Percentiles rank a stretch among this genome's conserved stretches.
Evolutionary conservation across 30 jellyfish, hydroid and myxozoan species (phyloP).

Genomic region (Sanderia malayensis): DNA sequence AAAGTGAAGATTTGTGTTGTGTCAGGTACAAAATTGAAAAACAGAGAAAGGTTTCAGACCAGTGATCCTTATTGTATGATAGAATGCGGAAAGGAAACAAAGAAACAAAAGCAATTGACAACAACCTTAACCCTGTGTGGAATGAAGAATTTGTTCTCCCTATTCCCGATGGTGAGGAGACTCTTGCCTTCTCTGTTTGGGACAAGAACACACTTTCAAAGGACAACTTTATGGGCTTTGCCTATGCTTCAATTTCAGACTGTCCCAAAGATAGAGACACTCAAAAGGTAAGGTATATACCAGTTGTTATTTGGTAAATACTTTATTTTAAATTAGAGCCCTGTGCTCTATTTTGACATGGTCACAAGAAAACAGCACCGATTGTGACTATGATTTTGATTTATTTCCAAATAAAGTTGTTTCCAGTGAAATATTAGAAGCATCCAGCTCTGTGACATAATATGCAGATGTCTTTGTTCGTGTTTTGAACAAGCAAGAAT

Average conservation of each 20-base stretch:
- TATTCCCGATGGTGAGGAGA: slow-evolving; percentile 66
- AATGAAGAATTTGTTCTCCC: slow-evolving; percentile 68
- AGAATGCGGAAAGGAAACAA: slow-evolving; percentile 57
- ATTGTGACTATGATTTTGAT: too few species aligned
- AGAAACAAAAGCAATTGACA: slow-evolving; percentile 78
- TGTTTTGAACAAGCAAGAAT: too few species aligned
- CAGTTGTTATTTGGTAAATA: too few species aligned
- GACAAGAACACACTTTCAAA: slow-evolving; percentile 84
- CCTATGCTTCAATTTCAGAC: slow-evolving; percentile 60
- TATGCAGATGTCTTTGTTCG: too few species aligned
- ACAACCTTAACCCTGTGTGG: slow-evolving; percentile 91
- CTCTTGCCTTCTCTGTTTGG: slow-evolving; percentile 80
- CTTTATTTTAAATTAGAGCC: too few species aligned
- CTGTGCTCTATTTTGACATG: too few species aligned
- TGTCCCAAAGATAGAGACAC: slow-evolving; percentile 58
- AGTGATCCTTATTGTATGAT: slow-evolving; percentile 96
- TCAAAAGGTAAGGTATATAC: slow-evolving; percentile 64
- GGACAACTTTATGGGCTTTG: slow-evolving; percentile 87
- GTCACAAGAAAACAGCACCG: too few species aligned
- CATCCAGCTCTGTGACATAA: too few species aligned
- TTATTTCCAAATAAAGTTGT: too few species aligned
- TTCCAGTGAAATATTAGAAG: too few species aligned
- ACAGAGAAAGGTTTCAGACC: slow-evolving; percentile 84
- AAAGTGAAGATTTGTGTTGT: slow-evolving; percentile 65
- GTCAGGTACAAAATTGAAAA: slow-evolving; percentile 64